Evolutionary conservation across 2,888 invertebrate genomes (phyloP).

Genomic region (Amphipoea lucens): DNA sequence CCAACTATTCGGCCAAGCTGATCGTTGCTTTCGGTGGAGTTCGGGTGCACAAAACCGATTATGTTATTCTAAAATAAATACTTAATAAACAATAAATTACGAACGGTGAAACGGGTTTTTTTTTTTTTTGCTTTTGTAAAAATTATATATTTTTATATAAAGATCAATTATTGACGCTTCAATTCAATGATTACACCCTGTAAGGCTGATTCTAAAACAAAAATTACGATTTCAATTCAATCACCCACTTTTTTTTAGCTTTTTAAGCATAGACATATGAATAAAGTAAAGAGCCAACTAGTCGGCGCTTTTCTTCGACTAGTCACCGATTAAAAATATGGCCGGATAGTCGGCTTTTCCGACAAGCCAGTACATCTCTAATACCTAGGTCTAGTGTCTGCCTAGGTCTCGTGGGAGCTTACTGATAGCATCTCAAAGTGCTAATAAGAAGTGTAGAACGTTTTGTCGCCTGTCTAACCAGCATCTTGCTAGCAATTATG

Average conservation of each 20-base stretch:
- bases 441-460: slow-evolving; percentile 46
- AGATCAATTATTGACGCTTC: background rate
- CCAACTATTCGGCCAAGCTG: background rate
- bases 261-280: background rate
- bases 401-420: slow-evolving; percentile 46
- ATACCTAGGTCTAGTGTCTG: background rate
- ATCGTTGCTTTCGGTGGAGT: background rate
- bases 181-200: background rate
- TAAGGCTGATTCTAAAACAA: background rate
- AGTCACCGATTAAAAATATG: background rate
- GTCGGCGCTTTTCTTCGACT: background rate
- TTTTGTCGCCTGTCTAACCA: slow-evolving; percentile 32
- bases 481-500: slow-evolving; percentile 18
- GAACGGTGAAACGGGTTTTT: too few species aligned
- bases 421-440: slow-evolving; percentile 40
- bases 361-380: slow-evolving; percentile 1
- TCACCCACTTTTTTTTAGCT: background rate
- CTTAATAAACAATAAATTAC: background rate
- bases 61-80: background rate
- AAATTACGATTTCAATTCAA: background rate
- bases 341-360: background rate
- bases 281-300: background rate
- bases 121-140: too few species aligned
- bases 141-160: too few species aligned
- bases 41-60: background rate